Percentiles rank a stretch among this genome's conserved stretches.
Evolutionary conservation across 1,140 invertebrate species (phyloP).

Genomic region (Paraescarpia echinospica): DNA sequence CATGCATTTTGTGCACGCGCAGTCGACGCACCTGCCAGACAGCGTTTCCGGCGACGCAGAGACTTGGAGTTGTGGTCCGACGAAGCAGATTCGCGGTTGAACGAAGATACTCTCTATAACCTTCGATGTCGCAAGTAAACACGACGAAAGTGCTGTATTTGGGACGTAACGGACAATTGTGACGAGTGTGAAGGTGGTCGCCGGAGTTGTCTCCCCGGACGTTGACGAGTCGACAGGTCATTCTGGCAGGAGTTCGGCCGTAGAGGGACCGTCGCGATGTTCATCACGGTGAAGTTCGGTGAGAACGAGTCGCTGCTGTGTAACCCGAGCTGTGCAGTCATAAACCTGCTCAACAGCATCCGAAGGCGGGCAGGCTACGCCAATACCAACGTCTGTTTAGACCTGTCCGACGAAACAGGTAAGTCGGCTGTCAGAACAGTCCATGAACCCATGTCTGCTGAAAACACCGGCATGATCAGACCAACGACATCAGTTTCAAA

Average conservation of each 20-base stretch:
- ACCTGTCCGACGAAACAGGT: slow-evolving; percentile 55
- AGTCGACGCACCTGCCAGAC: neutral
- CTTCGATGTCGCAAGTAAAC: neutral
- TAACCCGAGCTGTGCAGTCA: slow-evolving; percentile 50
- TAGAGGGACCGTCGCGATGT: slow-evolving; percentile 36
- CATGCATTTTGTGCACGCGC: neutral
- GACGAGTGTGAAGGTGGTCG: neutral
- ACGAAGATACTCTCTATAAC: neutral
- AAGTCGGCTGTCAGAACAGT: neutral
- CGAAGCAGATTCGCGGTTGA: neutral
- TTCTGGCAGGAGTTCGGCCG: neutral
- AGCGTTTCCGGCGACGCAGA: neutral
- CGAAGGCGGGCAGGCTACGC: slow-evolving; percentile 47
- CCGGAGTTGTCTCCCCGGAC: neutral
- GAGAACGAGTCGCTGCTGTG: slow-evolving; percentile 49
- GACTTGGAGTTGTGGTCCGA: neutral
- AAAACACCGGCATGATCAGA: neutral
- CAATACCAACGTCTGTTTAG: slow-evolving; percentile 42
- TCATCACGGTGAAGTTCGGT: slow-evolving; percentile 53
- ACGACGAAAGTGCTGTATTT: neutral
- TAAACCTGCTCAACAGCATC: slow-evolving; percentile 51
- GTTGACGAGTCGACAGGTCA: neutral
- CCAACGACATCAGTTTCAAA: neutral
- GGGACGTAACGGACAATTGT: neutral
- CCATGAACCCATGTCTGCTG: neutral